phyloP scores from a whole-genome alignment of 2,888 invertebrate genomes.

The Cataglyphis cursor region DNA sequence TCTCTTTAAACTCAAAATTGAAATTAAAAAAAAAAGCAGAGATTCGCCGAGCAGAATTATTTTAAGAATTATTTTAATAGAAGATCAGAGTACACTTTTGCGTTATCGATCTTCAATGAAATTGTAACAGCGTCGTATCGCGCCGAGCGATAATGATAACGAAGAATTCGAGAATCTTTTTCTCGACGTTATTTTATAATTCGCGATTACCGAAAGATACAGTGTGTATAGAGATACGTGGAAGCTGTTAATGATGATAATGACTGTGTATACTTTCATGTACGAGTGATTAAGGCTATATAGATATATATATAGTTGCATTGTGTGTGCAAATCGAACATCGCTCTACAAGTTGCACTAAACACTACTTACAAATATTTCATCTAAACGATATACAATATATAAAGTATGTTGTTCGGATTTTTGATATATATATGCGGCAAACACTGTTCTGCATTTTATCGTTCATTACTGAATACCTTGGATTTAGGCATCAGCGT shows the following conservation, averaged over 20 bases:
- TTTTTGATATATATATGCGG: conserved; percentile 62
- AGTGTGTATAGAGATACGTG: conserved; percentile 40
- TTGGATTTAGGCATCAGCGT: conserved; percentile 58
- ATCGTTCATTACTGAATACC: conserved; percentile 72
- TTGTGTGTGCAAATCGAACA: conserved; percentile 74
- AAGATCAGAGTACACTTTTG: neutral
- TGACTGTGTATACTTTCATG: conserved; percentile 58
- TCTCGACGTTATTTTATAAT: neutral
- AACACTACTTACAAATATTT: conserved; percentile 75
- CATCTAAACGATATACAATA: conserved; percentile 67
- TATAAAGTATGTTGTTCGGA: conserved; percentile 60
- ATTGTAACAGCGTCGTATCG: neutral
- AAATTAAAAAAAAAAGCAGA: neutral
- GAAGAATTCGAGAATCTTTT: neutral
- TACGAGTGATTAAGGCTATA: conserved; percentile 65
- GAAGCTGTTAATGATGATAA: conserved; percentile 59
- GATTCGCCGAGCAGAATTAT: neutral
- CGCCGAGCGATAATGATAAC: neutral
- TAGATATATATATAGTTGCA: conserved; percentile 69
- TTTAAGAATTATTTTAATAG: neutral
- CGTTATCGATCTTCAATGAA: conserved; percentile 1
- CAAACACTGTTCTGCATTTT: conserved; percentile 71
- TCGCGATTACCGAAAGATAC: conserved; percentile 14
- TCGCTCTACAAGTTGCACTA: conserved; percentile 77
- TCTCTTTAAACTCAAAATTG: neutral